Conservation (phyloP, 2,888 invertebrate genomes). For the Spatulosminthurus flaviceps region DNA sequence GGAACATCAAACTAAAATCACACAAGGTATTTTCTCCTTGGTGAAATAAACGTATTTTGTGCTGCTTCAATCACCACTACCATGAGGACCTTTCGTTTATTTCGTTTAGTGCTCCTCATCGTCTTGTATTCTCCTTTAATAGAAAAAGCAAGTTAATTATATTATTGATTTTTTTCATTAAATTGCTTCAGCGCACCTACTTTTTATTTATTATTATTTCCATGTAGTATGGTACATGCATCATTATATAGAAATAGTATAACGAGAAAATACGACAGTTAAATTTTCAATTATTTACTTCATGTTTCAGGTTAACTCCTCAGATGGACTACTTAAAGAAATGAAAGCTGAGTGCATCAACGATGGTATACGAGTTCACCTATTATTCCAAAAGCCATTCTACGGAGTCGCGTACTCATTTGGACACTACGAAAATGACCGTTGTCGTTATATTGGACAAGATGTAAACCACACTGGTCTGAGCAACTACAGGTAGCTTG, state of each 20-base stretch:
- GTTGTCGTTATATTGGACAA: slow-evolving; percentile 57
- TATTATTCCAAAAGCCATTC: slow-evolving; percentile 57
- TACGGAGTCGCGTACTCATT: slow-evolving; percentile 59
- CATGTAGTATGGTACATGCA: too few species aligned
- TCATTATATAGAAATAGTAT: too few species aligned
- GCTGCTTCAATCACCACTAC: not conserved
- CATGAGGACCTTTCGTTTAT: not conserved
- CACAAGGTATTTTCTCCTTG: not conserved
- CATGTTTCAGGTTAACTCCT: slow-evolving; percentile 38
- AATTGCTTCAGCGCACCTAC: not conserved
- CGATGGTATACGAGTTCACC: slow-evolving; percentile 59
- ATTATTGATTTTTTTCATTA: slow-evolving; percentile 7
- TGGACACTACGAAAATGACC: slow-evolving; percentile 59
- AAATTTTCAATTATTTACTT: too few species aligned
- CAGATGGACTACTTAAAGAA: slow-evolving; percentile 51
- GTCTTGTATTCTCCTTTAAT: not conserved
- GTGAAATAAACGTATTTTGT: not conserved
- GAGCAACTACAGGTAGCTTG: slow-evolving; percentile 44
- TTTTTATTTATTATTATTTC: too few species aligned
- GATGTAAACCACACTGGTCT: slow-evolving; percentile 34
- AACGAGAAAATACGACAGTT: too few species aligned
- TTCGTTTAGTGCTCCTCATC: not conserved
- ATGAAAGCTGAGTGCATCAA: slow-evolving; percentile 59
- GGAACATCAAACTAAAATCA: not conserved
- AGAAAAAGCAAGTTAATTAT: slow-evolving; percentile 16